Evolutionary conservation across 2,888 invertebrate species (phyloP).

Genomic region (Synanthedon vespiformis): DNA sequence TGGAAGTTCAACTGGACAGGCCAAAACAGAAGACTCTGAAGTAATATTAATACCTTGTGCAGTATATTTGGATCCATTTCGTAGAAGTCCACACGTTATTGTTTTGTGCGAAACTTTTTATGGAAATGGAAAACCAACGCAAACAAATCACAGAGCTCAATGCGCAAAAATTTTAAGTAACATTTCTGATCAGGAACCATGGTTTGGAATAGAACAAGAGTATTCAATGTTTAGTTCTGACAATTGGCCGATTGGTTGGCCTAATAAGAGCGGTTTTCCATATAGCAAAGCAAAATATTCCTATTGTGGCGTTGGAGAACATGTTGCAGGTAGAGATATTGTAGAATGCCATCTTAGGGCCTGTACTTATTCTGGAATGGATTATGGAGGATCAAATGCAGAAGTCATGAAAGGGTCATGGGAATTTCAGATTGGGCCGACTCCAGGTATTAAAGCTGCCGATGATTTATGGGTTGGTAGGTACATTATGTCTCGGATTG

Average conservation of each 20-base stretch:
- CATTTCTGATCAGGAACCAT: slow-evolving; percentile 75
- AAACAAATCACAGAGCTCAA: slow-evolving; percentile 76
- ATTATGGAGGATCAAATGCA: slow-evolving; percentile 94
- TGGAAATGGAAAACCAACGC: slow-evolving; percentile 80
- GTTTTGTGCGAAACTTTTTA: slow-evolving; percentile 88
- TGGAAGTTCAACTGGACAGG: slow-evolving; percentile 93
- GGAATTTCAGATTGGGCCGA: slow-evolving; percentile 93
- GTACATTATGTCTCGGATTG: slow-evolving; percentile 83
- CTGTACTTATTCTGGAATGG: slow-evolving; percentile 92
- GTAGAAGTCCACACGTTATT: slow-evolving; percentile 85
- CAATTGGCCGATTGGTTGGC: slow-evolving; percentile 90
- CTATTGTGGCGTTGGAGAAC: slow-evolving; percentile 96
- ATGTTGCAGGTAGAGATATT: slow-evolving; percentile 92
- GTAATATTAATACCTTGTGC: slow-evolving; percentile 89
- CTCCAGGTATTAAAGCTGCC: slow-evolving; percentile 83
- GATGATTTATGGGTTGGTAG: slow-evolving; percentile 91
- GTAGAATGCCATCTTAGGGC: slow-evolving; percentile 88
- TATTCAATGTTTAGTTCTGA: slow-evolving; percentile 88
- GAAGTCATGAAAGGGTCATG: slow-evolving; percentile 98
- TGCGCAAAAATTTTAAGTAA: slow-evolving; percentile 72
- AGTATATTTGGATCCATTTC: slow-evolving; percentile 92
- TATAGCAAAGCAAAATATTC: slow-evolving; percentile 80
- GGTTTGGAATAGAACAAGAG: slow-evolving; percentile 95
- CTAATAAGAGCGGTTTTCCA: slow-evolving; percentile 89
- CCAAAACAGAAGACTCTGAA: slow-evolving; percentile 85